phyloP scores from a whole-genome alignment of 2,797 vertebrate genomes.

The Etheostoma nigrum region DNA sequence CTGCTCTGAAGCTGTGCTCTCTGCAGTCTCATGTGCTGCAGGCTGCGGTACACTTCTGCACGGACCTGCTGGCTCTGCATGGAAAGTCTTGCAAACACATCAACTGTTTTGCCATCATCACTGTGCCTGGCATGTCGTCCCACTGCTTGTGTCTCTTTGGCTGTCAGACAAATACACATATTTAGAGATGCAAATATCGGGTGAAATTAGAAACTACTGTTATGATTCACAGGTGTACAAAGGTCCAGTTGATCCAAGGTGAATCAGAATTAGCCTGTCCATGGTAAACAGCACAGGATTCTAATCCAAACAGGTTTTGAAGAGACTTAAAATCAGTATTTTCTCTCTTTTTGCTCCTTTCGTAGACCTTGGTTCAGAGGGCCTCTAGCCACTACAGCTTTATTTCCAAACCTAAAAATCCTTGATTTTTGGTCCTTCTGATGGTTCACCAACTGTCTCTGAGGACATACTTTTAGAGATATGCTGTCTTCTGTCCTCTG shows the following conservation, averaged over 20 bases:
- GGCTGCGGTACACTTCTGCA: conserved; percentile 84
- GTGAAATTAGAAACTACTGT: not conserved
- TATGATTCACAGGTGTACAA: not conserved
- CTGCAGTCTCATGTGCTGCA: conserved; percentile 88
- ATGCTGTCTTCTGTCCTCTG: too few species aligned
- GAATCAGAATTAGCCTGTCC: not conserved
- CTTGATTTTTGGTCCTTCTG: not conserved
- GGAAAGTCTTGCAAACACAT: conserved; percentile 84
- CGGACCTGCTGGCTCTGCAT: conserved; percentile 85
- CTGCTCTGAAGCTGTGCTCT: conserved; percentile 84
- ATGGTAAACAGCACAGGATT: not conserved
- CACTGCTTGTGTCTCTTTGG: conserved; percentile 83
- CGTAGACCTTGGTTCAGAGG: not conserved
- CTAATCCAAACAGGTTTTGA: not conserved
- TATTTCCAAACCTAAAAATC: not conserved
- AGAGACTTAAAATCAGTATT: not conserved
- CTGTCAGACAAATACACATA: conserved; percentile 71
- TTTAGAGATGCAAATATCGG: conserved; percentile 6
- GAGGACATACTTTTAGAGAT: not conserved
- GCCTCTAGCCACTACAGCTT: not conserved
- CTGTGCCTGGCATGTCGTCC: conserved; percentile 61
- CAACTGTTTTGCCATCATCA: conserved; percentile 14
- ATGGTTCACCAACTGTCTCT: not conserved
- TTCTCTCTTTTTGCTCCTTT: not conserved
- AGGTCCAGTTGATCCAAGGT: not conserved